These are phyloP conservation scores for Tetanocera ferruginea DNA, from an alignment of 2,888 invertebrate genomes.

Conservation along the genomic window DNA sequence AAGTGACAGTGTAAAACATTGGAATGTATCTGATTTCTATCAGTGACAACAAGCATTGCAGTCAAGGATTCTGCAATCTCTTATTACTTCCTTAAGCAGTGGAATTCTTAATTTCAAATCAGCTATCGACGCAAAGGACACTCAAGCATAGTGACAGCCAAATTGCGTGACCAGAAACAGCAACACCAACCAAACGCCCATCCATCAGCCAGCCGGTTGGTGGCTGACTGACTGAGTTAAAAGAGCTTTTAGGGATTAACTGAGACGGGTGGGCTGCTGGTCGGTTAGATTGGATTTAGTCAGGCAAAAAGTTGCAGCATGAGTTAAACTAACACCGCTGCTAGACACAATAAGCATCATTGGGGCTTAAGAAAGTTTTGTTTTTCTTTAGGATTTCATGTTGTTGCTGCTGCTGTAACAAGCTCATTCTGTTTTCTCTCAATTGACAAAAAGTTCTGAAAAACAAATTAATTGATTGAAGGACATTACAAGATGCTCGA, in stretches of 20 bases:
- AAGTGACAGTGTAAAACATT: background rate
- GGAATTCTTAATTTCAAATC: constrained; percentile 52
- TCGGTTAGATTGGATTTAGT: constrained; percentile 8
- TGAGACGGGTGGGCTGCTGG: background rate
- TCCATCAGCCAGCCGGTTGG: background rate
- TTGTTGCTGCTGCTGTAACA: constrained; percentile 29
- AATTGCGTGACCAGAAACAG: constrained; percentile 35
- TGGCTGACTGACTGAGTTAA: constrained; percentile 14
- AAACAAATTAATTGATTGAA: constrained; percentile 56
- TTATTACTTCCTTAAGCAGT: constrained; percentile 32
- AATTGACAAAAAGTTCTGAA: constrained; percentile 25
- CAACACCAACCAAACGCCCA: constrained; percentile 2
- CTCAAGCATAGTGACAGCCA: constrained; percentile 20
- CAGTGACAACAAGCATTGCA: constrained; percentile 12
- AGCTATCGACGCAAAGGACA: constrained; percentile 41
- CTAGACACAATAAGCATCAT: constrained; percentile 51
- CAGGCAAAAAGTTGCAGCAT: background rate
- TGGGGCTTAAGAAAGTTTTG: constrained; percentile 44
- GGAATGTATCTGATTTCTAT: constrained; percentile 51
- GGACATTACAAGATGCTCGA: constrained; percentile 53
- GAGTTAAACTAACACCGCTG: constrained; percentile 34
- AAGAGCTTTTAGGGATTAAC: constrained; percentile 36
- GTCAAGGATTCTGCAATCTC: background rate
- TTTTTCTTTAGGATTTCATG: constrained; percentile 28
- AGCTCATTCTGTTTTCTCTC: constrained; percentile 1